Conservation (phyloP, 2,113 vertebrate genomes). For the Condylura cristata region DNA sequence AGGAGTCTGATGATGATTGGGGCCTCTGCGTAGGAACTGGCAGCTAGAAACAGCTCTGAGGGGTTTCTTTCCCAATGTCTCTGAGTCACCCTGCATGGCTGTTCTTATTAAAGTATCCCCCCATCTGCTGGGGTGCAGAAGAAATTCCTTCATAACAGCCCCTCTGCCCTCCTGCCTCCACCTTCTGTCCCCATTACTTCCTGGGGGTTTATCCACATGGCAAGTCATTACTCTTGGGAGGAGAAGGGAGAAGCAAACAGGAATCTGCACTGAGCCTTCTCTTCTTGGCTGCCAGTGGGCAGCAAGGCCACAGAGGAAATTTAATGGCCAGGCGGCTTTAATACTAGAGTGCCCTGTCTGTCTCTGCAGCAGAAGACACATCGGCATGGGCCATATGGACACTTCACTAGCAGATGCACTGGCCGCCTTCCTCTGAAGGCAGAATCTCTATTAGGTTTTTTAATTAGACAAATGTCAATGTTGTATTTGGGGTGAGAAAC, state of each 20-base stretch:
- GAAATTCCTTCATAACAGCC: neutral
- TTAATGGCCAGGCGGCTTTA: slow-evolving; percentile 54
- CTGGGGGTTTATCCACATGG: neutral
- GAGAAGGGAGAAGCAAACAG: neutral
- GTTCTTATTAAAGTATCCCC: neutral
- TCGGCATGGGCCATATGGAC: slow-evolving; percentile 49
- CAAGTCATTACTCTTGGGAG: neutral
- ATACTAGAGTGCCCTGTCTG: neutral
- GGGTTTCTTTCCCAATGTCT: neutral
- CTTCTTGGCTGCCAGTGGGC: neutral
- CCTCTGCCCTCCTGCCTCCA: neutral
- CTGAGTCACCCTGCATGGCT: neutral
- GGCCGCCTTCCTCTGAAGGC: slow-evolving; percentile 56
- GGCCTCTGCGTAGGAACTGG: no score
- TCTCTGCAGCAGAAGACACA: slow-evolving; percentile 21
- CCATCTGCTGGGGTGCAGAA: neutral
- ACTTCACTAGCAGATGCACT: slow-evolving; percentile 48
- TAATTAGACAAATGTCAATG: slow-evolving; percentile 76
- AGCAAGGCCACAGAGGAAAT: neutral
- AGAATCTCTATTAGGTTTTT: slow-evolving; percentile 69
- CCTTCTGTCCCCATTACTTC: neutral
- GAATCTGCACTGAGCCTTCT: neutral
- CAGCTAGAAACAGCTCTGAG: neutral
- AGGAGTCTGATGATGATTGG: no score
- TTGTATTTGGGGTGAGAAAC: slow-evolving; percentile 61